Base-by-base conservation (phyloP, 2,797 vertebrate genomes). In the Darevskia mixta region DNA sequence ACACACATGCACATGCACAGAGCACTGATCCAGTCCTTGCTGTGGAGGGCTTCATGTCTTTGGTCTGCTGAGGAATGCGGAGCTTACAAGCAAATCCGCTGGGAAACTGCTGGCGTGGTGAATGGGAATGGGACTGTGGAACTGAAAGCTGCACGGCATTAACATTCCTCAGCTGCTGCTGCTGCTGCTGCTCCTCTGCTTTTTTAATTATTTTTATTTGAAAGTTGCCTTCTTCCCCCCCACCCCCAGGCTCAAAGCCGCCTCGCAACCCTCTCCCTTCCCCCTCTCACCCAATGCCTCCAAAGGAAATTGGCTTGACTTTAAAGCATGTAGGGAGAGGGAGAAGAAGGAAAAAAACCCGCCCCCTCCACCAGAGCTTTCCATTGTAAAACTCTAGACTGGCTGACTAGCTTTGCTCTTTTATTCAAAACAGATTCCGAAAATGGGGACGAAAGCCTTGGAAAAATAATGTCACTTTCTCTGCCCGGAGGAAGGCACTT, bases 121-220 rank as follows among this genome's bases (percentile, higher is more conserved):
- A 71, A 71, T 23, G 9, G 6, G 35, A 71, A 71, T 23, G 9
- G 6, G 35, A 35, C 29, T 45, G 55, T 64, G 67, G 82, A 85
- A 75, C 64, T 3, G 75, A 8, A 35, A 78, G 35, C 49, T 88
- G 66, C 76, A 1, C 7, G 0, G 23, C 35, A 80, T 88, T 80
- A 80, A 73, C 67, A 80, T 80, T 75, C 82, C 87, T 85, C 76
- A 73, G 67, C 82, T 86, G 85, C 67, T 17, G 72, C 72, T 25
- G 83, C 17, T 79, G 13, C 49, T 20, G 49, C 67, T 27, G 64
- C 64, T 58, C 15, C 38, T 45, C 55, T 64, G 25, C 69, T 43
- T 81, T 66, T 85, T 49, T 10, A 75, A 75, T 89, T 85, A 73
- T 85, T 88, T 83, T 88, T 79, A 79, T 85, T 61, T 41, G 71